Percentiles rank a stretch among this genome's conserved stretches.
Evolutionary conservation across 2,888 invertebrate genomes (phyloP).

Genomic region (Brachyptera putata): DNA sequence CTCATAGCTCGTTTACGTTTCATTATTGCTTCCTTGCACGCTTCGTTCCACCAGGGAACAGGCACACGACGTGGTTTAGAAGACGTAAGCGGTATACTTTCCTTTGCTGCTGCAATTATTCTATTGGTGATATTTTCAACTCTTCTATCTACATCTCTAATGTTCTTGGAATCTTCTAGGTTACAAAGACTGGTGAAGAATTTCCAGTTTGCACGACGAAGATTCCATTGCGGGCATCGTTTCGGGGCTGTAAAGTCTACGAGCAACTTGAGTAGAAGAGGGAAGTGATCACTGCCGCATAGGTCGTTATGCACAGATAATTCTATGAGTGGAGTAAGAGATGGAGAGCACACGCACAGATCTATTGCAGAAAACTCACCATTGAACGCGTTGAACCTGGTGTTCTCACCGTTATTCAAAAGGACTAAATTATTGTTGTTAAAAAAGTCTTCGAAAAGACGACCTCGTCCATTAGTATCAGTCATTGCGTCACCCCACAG

Average conservation of each 20-base stretch:
- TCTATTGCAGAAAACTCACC: conserved; percentile 1
- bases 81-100: background rate
- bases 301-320: conserved; percentile 2
- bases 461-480: too few relatives aligned
- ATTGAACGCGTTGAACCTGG: background rate
- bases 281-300: conserved; percentile 6
- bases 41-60: conserved; percentile 21
- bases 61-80: background rate
- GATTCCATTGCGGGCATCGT: background rate
- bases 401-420: too few relatives aligned
- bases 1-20: conserved; percentile 13
- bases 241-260: background rate
- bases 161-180: background rate
- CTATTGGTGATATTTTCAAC: background rate
- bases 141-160: background rate
- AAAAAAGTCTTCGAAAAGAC: too few relatives aligned
- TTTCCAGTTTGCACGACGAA: background rate
- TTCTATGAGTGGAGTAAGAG: background rate
- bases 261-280: background rate
- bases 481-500: too few relatives aligned
- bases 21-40: conserved; percentile 17
- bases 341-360: too few relatives aligned
- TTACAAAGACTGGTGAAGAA: background rate
- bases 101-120: background rate
- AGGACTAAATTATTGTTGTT: too few relatives aligned